Base-by-base conservation (phyloP, 2,888 invertebrate genomes). In the Lepidocyrtoides sp. region DNA sequence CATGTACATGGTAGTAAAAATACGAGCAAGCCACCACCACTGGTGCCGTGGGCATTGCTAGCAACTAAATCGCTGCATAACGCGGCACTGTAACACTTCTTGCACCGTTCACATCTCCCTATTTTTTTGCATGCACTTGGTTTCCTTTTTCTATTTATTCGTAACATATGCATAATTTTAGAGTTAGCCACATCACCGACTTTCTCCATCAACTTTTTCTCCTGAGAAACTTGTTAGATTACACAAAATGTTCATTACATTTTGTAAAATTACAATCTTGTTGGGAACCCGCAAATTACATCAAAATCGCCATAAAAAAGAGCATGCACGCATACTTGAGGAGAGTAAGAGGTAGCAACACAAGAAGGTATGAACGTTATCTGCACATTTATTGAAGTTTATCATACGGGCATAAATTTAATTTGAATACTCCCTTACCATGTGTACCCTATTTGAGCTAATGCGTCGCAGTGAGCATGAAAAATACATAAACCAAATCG, bases 201-300 rank as follows among this genome's bases (percentile, higher is more conserved):
- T 41, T 41, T 41, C 29, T 60, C 26, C 10, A 26, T 23, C 26
- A 26, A 60, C 10, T 60, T 51, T 51, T 14, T 14, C 14, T 14
- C 26, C 23, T 23, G 26, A 72, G 44, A 72, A 72, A 41, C 36
- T 17, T 7, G n/a, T 17, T 69, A 69, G 66, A 36, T 69, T 69
- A 69, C 66, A 32, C 36, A 36, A 51, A 63, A 69, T 69, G 20
- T 17, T 69, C 66, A 69, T 69, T 69, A 69, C 66, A 2, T 41
- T 72, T 44, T 72, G 44, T 44, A 72, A 72, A 72, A 72, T 72
- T 72, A 44, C 23, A 72, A 20, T 44, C 41, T 44, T 72, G 72
- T 44, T 44, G 44, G 72, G 72, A 0, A 72, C 72, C 72, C 72
- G 44, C 72, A 72, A 72, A 72, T 72, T 72, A 72, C 44, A 41